Conservation (phyloP, 2,888 invertebrate species). For the Platycnemis pennipes region DNA sequence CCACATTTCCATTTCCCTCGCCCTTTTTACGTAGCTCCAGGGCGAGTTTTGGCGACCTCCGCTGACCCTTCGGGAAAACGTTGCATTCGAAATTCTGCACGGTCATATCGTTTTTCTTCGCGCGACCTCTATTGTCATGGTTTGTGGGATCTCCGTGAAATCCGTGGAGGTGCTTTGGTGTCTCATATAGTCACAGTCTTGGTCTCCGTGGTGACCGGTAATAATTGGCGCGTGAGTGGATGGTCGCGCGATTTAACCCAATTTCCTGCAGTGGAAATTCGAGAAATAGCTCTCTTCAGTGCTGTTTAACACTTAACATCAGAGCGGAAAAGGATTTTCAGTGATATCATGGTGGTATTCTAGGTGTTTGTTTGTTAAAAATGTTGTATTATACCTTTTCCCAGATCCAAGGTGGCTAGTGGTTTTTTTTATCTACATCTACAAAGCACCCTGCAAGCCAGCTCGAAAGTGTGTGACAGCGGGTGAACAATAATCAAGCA, state of each 20-base stretch:
- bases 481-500: too few relatives aligned
- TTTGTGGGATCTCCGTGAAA: conserved; percentile 35
- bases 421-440: too few relatives aligned
- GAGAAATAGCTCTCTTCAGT: background rate
- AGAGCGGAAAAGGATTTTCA: background rate
- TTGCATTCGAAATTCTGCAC: conserved; percentile 58
- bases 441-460: too few relatives aligned
- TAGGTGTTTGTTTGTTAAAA: too few relatives aligned
- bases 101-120: conserved; percentile 51
- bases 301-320: background rate
- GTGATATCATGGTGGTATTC: too few relatives aligned
- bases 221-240: background rate
- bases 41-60: conserved; percentile 34
- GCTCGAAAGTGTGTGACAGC: too few relatives aligned
- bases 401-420: too few relatives aligned
- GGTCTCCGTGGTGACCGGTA: background rate
- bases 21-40: background rate
- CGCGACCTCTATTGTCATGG: background rate
- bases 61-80: conserved; percentile 14
- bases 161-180: background rate
- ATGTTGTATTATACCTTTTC: too few relatives aligned
- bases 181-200: background rate
- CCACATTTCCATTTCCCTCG: conserved; percentile 15
- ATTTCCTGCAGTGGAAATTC: background rate
- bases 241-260: background rate